These are phyloP conservation scores for Brachystomella parvula DNA, from an alignment of 1,140 invertebrate genomes.

Conservation along the genomic window DNA sequence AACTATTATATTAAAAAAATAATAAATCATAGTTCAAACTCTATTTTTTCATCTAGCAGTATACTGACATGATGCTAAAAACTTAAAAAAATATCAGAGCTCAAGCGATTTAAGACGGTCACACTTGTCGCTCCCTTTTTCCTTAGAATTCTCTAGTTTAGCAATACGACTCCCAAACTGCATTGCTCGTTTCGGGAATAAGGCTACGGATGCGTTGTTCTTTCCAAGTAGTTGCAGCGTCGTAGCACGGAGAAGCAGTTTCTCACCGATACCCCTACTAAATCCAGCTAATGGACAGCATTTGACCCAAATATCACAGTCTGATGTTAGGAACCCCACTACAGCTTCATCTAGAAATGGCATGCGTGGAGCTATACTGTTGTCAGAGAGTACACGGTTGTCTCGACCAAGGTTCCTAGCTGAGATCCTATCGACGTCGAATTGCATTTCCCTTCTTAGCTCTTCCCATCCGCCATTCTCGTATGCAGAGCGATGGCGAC, in stretches of 20 bases:
- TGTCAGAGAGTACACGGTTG: slow-evolving; percentile 74
- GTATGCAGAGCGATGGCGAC: slow-evolving; percentile 68
- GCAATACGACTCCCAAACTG: slow-evolving; percentile 98
- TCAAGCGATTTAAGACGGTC: slow-evolving; percentile 37
- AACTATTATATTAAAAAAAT: no score
- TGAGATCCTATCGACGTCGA: slow-evolving; percentile 77
- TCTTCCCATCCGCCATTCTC: slow-evolving; percentile 57
- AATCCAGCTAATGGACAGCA: slow-evolving; percentile 23
- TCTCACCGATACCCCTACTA: slow-evolving; percentile 76
- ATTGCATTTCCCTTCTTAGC: slow-evolving; percentile 59
- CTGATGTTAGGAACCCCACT: slow-evolving; percentile 40
- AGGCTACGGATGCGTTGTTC: slow-evolving; percentile 48
- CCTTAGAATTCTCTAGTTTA: slow-evolving; percentile 65
- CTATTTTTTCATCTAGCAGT: no score
- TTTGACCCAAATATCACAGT: slow-evolving; percentile 28
- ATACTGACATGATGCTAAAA: no score
- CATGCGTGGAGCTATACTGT: slow-evolving; percentile 66
- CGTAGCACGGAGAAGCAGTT: slow-evolving; percentile 73
- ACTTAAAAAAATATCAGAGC: no score
- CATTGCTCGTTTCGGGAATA: slow-evolving; percentile 80
- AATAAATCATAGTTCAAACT: no score
- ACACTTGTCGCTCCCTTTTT: slow-evolving; percentile 74
- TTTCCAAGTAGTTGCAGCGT: slow-evolving; percentile 63
- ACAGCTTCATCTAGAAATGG: slow-evolving; percentile 67
- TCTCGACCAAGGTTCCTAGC: slow-evolving; percentile 87